Evolutionary conservation across 2,888 invertebrate genomes (phyloP).

Genomic region (Drosophila flavopinicola): DNA sequence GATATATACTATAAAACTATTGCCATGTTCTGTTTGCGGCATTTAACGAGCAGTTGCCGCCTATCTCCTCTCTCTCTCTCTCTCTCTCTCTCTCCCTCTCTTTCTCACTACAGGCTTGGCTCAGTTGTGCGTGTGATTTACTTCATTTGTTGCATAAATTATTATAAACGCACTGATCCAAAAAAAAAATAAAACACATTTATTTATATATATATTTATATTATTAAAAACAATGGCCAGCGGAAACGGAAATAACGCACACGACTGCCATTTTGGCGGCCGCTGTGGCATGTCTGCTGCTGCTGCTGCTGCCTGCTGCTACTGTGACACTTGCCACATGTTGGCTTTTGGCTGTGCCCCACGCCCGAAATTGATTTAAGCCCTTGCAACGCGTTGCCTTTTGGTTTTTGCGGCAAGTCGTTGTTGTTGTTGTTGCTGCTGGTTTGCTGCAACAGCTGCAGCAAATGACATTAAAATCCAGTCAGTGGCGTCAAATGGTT

Average conservation of each 20-base stretch:
- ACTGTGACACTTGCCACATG: constrained; percentile 68
- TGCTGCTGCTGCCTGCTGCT: constrained; percentile 25
- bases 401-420: constrained; percentile 42
- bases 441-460: constrained; percentile 57
- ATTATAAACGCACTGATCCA: constrained; percentile 64
- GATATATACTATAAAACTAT: constrained; percentile 63
- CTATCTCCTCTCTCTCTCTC: constrained; percentile 1
- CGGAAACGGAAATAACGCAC: constrained; percentile 59
- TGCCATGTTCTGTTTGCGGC: constrained; percentile 77
- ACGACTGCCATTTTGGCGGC: constrained; percentile 47
- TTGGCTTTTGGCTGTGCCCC: constrained; percentile 40
- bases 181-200: constrained; percentile 37
- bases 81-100: not conserved
- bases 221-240: constrained; percentile 37
- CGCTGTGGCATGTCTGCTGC: constrained; percentile 46
- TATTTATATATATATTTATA: constrained; percentile 16
- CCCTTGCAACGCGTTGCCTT: constrained; percentile 37
- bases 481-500: constrained; percentile 41
- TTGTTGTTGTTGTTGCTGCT: constrained; percentile 17
- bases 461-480: constrained; percentile 72
- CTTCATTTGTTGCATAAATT: constrained; percentile 72
- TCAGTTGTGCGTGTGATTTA: constrained; percentile 69
- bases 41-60: constrained; percentile 58
- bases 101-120: not conserved
- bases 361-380: constrained; percentile 69